These are phyloP conservation scores for Oligia fasciuncula DNA, from an alignment of 2,888 invertebrate genomes.

Conservation along the genomic window DNA sequence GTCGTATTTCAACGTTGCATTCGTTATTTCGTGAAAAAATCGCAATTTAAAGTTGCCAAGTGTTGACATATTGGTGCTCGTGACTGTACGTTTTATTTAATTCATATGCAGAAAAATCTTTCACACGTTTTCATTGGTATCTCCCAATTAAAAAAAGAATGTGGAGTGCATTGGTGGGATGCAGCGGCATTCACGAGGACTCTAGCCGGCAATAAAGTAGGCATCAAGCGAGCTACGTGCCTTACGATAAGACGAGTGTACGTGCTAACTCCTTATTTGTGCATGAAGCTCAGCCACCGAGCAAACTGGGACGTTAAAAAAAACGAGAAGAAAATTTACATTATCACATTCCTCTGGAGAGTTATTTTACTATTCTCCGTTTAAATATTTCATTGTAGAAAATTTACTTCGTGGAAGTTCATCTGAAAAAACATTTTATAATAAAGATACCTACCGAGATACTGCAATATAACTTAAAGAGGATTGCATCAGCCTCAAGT, in stretches of 20 bases:
- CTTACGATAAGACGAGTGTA: slow-evolving; percentile 78
- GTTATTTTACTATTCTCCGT: slow-evolving; percentile 70
- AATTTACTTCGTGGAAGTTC: slow-evolving; percentile 53
- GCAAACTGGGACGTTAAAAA: slow-evolving; percentile 73
- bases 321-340: slow-evolving; percentile 75
- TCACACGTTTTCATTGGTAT: slow-evolving; percentile 65
- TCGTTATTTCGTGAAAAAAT: too few species aligned
- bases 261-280: slow-evolving; percentile 78
- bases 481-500: slow-evolving; percentile 44
- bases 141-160: slow-evolving; percentile 72
- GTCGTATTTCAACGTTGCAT: too few species aligned
- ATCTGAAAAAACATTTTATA: slow-evolving; percentile 52
- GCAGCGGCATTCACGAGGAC: slow-evolving; percentile 72
- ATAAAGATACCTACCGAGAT: slow-evolving; percentile 45
- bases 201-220: slow-evolving; percentile 82
- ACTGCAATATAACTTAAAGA: slow-evolving; percentile 46
- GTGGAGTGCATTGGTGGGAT: slow-evolving; percentile 76
- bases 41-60: too few species aligned
- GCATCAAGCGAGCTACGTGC: slow-evolving; percentile 83
- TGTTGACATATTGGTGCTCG: too few species aligned
- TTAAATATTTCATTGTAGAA: slow-evolving; percentile 68
- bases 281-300: slow-evolving; percentile 72
- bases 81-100: slow-evolving; percentile 21
- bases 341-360: slow-evolving; percentile 76
- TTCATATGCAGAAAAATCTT: slow-evolving; percentile 45